Percentiles rank a stretch among this genome's conserved stretches.
phyloP scores from a whole-genome alignment of 2,888 invertebrate genomes.

The Agriopis aurantiaria region DNA sequence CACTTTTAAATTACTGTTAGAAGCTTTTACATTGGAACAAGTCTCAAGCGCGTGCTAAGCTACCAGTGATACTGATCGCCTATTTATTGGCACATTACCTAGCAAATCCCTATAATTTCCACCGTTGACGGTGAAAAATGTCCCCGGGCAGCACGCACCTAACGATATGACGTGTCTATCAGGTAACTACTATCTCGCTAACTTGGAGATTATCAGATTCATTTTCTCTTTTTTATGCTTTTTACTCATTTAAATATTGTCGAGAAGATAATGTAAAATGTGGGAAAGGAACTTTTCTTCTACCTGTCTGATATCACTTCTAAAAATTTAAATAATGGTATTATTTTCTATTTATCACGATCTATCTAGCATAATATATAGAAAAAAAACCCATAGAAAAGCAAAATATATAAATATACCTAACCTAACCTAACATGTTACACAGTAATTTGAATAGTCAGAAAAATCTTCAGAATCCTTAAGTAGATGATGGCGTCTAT shows the following conservation, averaged over 20 bases:
- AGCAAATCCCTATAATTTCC: conserved; percentile 80
- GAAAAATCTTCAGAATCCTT: too few species aligned
- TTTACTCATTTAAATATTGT: neutral
- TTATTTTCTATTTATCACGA: too few species aligned
- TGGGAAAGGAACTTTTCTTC: neutral
- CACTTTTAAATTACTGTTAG: neutral
- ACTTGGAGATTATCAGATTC: neutral
- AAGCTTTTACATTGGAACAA: conserved; percentile 53
- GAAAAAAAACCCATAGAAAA: too few species aligned
- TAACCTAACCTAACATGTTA: too few species aligned
- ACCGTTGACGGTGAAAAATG: conserved; percentile 70
- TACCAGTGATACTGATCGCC: conserved; percentile 73
- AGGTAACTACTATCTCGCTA: conserved; percentile 38
- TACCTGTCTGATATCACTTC: too few species aligned
- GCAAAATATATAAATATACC: too few species aligned
- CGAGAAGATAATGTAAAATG: neutral
- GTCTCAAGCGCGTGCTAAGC: conserved; percentile 65
- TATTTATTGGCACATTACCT: conserved; percentile 79
- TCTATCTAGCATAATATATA: too few species aligned
- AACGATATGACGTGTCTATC: conserved; percentile 52
- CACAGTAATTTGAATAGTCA: too few species aligned
- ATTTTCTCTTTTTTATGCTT: neutral
- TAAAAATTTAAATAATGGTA: too few species aligned
- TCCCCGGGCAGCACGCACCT: conserved; percentile 64
- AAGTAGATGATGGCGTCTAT: too few species aligned